Evolutionary conservation across 1,140 invertebrate genomes (phyloP).

Genomic region (Sarcophaga bullata): DNA sequence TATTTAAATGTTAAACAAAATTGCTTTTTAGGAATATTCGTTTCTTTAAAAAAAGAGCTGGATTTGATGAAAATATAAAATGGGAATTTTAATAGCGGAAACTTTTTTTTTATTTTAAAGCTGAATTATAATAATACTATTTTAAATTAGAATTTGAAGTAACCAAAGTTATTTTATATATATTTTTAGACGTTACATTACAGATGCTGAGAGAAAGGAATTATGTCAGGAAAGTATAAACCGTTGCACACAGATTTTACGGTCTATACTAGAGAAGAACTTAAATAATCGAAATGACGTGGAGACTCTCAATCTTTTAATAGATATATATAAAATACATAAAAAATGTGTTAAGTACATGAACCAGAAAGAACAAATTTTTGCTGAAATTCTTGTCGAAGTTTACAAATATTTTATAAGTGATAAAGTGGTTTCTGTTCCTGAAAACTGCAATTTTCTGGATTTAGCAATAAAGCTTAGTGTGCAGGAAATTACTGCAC

Average conservation of each 20-base stretch:
- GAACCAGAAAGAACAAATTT: constrained; percentile 48
- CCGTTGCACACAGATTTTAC: constrained; percentile 46
- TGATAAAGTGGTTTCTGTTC: constrained; percentile 49
- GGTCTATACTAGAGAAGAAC: constrained; percentile 41
- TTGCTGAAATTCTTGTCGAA: constrained; percentile 46
- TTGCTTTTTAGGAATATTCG: no score
- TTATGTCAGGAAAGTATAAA: constrained; percentile 45
- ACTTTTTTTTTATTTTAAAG: no score
- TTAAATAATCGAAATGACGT: constrained; percentile 43
- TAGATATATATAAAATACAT: constrained; percentile 51
- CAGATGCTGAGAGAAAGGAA: constrained; percentile 48
- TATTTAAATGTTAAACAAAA: no score
- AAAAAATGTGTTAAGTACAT: constrained; percentile 49
- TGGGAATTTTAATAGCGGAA: no score
- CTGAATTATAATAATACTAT: no score
- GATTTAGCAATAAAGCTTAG: constrained; percentile 66
- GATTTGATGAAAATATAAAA: no score
- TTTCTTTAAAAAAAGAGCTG: no score
- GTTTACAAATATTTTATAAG: constrained; percentile 49
- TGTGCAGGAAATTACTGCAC: constrained; percentile 54
- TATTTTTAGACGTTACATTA: constrained; percentile 48
- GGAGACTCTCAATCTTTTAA: constrained; percentile 45
- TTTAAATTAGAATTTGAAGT: no score
- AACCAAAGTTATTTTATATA: no score
- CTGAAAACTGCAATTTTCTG: constrained; percentile 60